A percentile compares a stretch with the other conserved stretches of the same genome.
Conservation (phyloP, 2,797 vertebrate species). For the Sebastes flavidus region DNA sequence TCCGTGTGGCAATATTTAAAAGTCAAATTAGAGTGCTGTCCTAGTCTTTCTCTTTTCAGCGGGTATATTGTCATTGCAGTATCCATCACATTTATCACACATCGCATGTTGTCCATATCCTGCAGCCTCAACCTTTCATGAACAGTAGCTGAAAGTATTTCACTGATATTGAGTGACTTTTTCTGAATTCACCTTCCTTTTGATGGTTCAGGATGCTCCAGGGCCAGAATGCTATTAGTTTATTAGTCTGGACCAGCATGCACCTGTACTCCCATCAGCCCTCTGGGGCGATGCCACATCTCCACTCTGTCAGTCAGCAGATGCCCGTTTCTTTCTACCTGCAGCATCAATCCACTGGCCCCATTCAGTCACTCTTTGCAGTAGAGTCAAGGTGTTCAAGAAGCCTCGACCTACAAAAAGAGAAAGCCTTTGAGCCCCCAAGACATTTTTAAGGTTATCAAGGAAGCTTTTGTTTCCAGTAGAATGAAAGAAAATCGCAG, state of each 20-base stretch:
- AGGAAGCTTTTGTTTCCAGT: background rate
- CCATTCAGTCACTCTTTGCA: constrained; percentile 62
- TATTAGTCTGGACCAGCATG: constrained; percentile 50
- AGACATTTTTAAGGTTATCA: constrained; percentile 15
- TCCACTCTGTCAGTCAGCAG: constrained; percentile 43
- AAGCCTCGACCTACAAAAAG: constrained; percentile 29
- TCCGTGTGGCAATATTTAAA: too few relatives aligned
- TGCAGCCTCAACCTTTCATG: constrained; percentile 7
- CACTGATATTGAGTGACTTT: constrained; percentile 23
- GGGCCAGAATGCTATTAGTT: constrained; percentile 51
- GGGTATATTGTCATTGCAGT: background rate
- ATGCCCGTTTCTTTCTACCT: constrained; percentile 47
- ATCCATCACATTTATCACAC: background rate
- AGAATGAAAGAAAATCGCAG: background rate
- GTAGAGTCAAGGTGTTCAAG: constrained; percentile 41
- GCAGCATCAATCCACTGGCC: constrained; percentile 63
- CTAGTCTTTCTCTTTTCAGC: background rate
- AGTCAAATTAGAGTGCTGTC: background rate
- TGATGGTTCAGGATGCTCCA: constrained; percentile 39
- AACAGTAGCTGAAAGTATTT: constrained; percentile 30
- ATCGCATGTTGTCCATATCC: constrained; percentile 1
- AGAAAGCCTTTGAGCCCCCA: constrained; percentile 14
- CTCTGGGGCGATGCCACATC: constrained; percentile 55
- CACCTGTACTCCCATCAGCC: constrained; percentile 66
- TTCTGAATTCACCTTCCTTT: constrained; percentile 2